Evolutionary conservation across 2,888 invertebrate genomes (phyloP), one percentile per base, ranked within the genome.

Genomic region (Callosobruchus maculatus): DNA sequence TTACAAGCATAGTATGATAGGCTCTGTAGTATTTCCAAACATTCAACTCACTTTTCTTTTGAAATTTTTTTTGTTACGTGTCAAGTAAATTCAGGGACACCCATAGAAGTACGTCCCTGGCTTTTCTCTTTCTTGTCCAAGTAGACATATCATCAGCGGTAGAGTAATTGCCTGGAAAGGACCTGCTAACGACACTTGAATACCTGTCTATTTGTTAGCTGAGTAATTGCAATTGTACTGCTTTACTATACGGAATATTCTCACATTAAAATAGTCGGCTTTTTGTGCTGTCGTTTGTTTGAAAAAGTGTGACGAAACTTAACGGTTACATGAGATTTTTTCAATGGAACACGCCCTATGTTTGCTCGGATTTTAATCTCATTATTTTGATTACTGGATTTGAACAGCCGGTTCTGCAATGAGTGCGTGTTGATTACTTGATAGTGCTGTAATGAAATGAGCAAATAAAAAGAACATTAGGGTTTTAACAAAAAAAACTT

Each of bases 161-260:
- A 70, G 49, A 66, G 75, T 79, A 79, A 79, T 78, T 79, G 77
- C 78, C 71, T 76, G 73, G 71, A 73, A 75, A 77, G 77, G 74
- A 79, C 74, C 75, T 73, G 74, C 77, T 79, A 79, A 79, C 78
- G 79, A 79, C 78, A 78, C 75, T 70, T 75, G 68, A 70, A 68
- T 69, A 67, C 68, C 75, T 31, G 67, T 71, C 75, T 73, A 73
- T 75, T 75, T 73, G 75, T 73, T 73, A 70, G 75, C 49, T 5
- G 72, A 70, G 70, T 74, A 75, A 70, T 72, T 71, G 70, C 71
- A 73, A 75, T 74, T 72, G 71, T 22, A 68, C 49, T 49, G 49
- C 49, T 76, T 74, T 74, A 76, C 73, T 73, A 76, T 70, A 67
- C 3, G 30, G 71, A 68, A 76, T 72, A 72, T 76, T 72, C 74